A percentile compares a stretch with the other conserved stretches of the same genome.
Evolutionary conservation across 2,113 vertebrate species (phyloP).

Genomic region (Gobius niger): DNA sequence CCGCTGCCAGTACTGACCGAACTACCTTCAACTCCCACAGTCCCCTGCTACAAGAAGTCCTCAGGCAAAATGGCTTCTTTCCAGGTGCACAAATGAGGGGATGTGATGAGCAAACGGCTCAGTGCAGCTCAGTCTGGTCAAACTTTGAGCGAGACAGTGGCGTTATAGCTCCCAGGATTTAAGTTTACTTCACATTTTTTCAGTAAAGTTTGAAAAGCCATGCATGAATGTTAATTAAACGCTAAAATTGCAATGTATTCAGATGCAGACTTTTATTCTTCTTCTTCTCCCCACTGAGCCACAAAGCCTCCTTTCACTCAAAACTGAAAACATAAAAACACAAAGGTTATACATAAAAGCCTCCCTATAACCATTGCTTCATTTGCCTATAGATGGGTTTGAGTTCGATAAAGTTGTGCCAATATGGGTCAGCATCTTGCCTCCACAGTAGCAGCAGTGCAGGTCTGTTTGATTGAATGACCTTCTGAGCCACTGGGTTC

Average conservation of each 20-base stretch:
- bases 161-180: neutral
- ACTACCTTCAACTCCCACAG: slow-evolving; percentile 37
- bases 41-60: slow-evolving; percentile 30
- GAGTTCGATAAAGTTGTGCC: neutral
- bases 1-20: slow-evolving; percentile 18
- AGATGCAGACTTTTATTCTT: too few species aligned
- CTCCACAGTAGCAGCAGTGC: slow-evolving; percentile 1
- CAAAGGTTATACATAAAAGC: too few species aligned
- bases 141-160: neutral
- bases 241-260: too few species aligned
- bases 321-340: too few species aligned
- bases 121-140: slow-evolving; percentile 1
- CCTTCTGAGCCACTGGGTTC: slow-evolving; percentile 15
- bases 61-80: slow-evolving; percentile 11
- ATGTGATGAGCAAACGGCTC: slow-evolving; percentile 19
- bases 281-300: too few species aligned
- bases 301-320: too few species aligned
- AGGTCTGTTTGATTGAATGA: slow-evolving; percentile 25
- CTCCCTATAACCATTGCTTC: too few species aligned
- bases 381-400: too few species aligned
- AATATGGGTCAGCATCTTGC: neutral
- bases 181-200: too few species aligned
- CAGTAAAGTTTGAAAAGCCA: too few species aligned
- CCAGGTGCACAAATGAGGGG: slow-evolving; percentile 21
- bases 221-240: too few species aligned